These are phyloP conservation scores for Eristalis pertinax DNA, from an alignment of 2,888 invertebrate species.

Conservation along the genomic window DNA sequence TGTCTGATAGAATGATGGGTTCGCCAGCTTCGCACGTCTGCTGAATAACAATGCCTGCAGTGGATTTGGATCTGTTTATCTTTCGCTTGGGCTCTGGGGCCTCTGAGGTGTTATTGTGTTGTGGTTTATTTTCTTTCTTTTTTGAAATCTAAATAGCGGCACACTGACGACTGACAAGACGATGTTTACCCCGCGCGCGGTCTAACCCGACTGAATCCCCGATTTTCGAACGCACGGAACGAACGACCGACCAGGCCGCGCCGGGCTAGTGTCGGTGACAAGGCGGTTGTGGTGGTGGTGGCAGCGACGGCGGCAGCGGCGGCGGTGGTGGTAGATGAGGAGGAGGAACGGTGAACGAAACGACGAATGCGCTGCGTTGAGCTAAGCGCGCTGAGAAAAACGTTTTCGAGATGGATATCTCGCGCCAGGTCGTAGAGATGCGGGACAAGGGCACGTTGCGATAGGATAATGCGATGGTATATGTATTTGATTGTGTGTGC, in stretches of 20 bases:
- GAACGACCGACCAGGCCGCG: background rate
- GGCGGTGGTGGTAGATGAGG: background rate
- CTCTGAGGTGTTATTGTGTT: background rate
- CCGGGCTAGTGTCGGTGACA: background rate
- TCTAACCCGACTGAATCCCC: conserved; percentile 55
- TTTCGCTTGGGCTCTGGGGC: too few relatives aligned
- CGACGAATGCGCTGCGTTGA: conserved; percentile 11
- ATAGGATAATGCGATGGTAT: conserved; percentile 59
- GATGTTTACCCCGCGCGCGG: conserved; percentile 67
- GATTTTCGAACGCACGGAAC: conserved; percentile 9
- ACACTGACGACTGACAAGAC: conserved; percentile 4
- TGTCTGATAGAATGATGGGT: conserved; percentile 3
- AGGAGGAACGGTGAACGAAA: conserved; percentile 25
- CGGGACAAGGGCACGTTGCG: conserved; percentile 56
- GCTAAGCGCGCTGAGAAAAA: conserved; percentile 49
- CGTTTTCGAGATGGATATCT: conserved; percentile 72
- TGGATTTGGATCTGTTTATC: conserved; percentile 14
- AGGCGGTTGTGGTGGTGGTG: background rate
- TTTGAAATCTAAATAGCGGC: conserved; percentile 47
- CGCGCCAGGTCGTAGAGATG: conserved; percentile 65
- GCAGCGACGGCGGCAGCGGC: background rate
- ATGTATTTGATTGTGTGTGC: background rate
- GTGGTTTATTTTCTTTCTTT: conserved; percentile 22
- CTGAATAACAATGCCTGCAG: conserved; percentile 39
- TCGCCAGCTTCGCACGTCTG: conserved; percentile 15